Evolutionary conservation across 2,888 invertebrate genomes (phyloP).

Genomic region (Andrena hattorfiana): DNA sequence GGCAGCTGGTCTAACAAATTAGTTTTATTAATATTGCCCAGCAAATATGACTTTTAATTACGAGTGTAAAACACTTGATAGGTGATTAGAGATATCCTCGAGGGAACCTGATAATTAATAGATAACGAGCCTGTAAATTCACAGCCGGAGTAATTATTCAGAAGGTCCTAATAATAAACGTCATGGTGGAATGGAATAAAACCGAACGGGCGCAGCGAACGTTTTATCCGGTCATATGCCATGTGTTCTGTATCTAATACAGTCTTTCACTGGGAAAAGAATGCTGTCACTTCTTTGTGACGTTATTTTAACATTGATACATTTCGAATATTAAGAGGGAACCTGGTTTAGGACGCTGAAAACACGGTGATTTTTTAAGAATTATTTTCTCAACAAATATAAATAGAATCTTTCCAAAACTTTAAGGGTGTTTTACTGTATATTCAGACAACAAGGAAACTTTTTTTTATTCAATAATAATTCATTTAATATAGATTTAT

Average conservation of each 20-base stretch:
- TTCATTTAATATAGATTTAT: too few species aligned
- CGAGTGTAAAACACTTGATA: neutral
- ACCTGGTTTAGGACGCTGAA: too few species aligned
- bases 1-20: neutral
- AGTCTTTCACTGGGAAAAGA: neutral
- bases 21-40: neutral
- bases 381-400: too few species aligned
- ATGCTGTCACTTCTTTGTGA: neutral
- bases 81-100: neutral
- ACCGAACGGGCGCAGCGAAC: conserved; percentile 20
- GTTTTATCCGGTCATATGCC: neutral
- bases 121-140: conserved; percentile 30
- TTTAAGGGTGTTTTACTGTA: too few species aligned
- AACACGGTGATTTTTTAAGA: too few species aligned
- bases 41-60: conserved; percentile 3
- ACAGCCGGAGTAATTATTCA: conserved; percentile 34
- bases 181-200: conserved; percentile 49
- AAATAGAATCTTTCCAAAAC: too few species aligned
- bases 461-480: too few species aligned
- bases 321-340: neutral
- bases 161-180: conserved; percentile 34
- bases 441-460: too few species aligned
- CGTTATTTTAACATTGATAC: neutral
- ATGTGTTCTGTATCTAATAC: neutral
- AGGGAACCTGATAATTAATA: conserved; percentile 38